Base-by-base conservation (phyloP, 2,888 invertebrate species). In the Priocnemis perturbator region DNA sequence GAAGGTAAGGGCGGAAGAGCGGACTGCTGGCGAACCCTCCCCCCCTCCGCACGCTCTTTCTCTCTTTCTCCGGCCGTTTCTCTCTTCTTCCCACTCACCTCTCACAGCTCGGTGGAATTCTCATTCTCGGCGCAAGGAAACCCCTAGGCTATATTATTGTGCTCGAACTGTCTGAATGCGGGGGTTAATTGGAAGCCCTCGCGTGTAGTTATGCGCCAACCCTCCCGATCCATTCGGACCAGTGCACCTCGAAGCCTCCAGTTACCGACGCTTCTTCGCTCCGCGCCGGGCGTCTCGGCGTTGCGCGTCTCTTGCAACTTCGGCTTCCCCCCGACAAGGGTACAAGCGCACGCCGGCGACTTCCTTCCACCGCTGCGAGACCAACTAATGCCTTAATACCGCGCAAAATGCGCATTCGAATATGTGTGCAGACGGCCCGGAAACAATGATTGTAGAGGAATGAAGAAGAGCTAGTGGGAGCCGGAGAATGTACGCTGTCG, bases 121-220 rank as follows among this genome's bases (percentile, higher is more conserved):
- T 37, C 37, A 37, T 37, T 37, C 37, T 37, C 53, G 26, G 60
- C 23, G 69, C 74, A 60, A 70, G 71, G 73, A 73, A 76, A 64
- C 69, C 73, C 59, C n/a, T 23, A 30, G 74, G 69, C 71, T 68
- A 63, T 73, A 79, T 83, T 82, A 80, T 83, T 81, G 81, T 80
- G 76, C 76, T 79, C 68, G 74, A 78, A 81, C 71, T 78, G 77
- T 73, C 76, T 77, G 75, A 80, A 81, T 74, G 78, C 73, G 78
- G 78, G 74, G 77, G 82, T 83, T 84, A 84, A 84, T 85, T 84
- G 82, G 81, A 83, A 82, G 82, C 82, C 74, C 78, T 67, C 65
- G 73, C 72, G 76, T 75, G 73, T 73, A 82, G 77, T 74, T 77
- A 69, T 66, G 67, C 77, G 64, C 65, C 77, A 72, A 70, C 71